phyloP scores from a whole-genome alignment of 2,797 vertebrate species.

The Coracias cyanogaster region DNA sequence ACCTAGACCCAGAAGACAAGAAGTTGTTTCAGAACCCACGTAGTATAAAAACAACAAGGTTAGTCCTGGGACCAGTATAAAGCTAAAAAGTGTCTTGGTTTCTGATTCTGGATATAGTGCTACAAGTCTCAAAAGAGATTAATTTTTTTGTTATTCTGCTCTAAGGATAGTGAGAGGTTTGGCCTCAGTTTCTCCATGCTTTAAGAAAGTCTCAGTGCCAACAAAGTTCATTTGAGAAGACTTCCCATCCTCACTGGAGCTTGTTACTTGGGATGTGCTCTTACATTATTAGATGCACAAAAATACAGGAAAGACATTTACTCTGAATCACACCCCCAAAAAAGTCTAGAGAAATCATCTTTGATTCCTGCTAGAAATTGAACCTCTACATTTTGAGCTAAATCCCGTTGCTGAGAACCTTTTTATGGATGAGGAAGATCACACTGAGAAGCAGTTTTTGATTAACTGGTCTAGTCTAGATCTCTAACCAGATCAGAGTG shows the following conservation, averaged over 20 bases:
- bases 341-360: background rate
- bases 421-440: background rate
- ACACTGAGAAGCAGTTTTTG: background rate
- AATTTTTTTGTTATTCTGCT: background rate
- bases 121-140: background rate
- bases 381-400: background rate
- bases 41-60: background rate
- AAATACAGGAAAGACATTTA: background rate
- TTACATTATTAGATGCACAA: background rate
- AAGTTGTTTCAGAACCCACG: background rate
- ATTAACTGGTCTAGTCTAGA: background rate
- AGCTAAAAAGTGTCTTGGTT: background rate
- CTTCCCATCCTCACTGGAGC: background rate
- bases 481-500: background rate
- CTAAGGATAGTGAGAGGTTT: background rate
- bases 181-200: background rate
- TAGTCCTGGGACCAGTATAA: background rate
- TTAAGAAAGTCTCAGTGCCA: background rate
- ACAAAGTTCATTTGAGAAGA: background rate
- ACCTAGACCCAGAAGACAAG: background rate
- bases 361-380: background rate
- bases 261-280: background rate
- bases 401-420: background rate
- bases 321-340: background rate
- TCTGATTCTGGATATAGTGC: background rate